A percentile compares a stretch with the other conserved stretches of the same genome.
Conservation (phyloP, 1,140 invertebrate species). For the Procambarus virginalis region DNA sequence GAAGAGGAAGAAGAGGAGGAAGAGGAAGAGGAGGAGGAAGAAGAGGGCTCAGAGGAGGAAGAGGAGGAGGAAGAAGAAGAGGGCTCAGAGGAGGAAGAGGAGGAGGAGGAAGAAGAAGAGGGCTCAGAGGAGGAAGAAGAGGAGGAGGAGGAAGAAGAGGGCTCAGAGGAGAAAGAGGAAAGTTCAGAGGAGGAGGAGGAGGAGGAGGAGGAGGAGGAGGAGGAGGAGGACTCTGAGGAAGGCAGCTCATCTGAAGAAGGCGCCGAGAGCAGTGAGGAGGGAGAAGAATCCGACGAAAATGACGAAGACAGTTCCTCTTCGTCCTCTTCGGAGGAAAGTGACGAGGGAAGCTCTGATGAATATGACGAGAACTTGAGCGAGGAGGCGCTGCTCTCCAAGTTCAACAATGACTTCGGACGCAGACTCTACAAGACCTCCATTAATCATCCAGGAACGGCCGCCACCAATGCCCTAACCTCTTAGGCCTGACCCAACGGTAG, state of each 20-base stretch:
- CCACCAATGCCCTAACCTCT: background rate
- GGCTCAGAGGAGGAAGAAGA: background rate
- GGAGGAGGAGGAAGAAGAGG: too few relatives aligned
- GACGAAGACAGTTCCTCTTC: background rate
- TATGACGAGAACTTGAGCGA: conserved; percentile 30
- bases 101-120: conserved; percentile 8
- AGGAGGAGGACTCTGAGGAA: conserved; percentile 8
- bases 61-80: conserved; percentile 12
- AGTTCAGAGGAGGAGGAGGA: too few relatives aligned
- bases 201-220: too few relatives aligned
- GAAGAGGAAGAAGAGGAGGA: background rate
- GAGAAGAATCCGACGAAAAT: conserved; percentile 29
- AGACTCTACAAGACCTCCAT: conserved; percentile 27
- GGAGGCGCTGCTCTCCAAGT: conserved; percentile 15
- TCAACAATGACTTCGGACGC: conserved; percentile 46
- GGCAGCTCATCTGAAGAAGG: background rate
- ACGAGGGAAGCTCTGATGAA: conserved; percentile 4
- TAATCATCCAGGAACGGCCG: conserved; percentile 4
- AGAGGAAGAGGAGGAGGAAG: conserved; percentile 8
- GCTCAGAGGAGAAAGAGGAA: too few relatives aligned
- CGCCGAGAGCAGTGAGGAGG: conserved; percentile 7
- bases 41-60: conserved; percentile 9
- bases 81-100: too few relatives aligned
- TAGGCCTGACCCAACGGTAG: background rate
- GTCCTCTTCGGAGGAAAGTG: background rate